Conservation (phyloP, 2,888 invertebrate genomes). For the Metopia argyrocephala region DNA sequence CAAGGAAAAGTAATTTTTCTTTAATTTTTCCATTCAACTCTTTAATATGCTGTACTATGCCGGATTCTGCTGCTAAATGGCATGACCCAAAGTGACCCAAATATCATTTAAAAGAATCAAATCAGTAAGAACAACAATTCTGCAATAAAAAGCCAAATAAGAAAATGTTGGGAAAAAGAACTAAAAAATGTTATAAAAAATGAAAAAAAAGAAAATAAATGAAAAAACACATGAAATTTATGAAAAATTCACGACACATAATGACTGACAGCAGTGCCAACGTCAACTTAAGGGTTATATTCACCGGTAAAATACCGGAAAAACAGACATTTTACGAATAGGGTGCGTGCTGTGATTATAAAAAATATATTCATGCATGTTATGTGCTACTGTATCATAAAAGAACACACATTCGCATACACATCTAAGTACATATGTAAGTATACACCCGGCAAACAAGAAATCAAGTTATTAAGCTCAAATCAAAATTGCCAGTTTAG, state of each 20-base stretch:
- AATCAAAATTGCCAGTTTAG: no score
- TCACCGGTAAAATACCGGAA: conserved; percentile 66
- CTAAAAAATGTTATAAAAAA: conserved; percentile 10
- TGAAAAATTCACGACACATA: conserved; percentile 77
- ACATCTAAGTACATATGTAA: not conserved
- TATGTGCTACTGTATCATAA: not conserved
- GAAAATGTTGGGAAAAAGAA: conserved; percentile 9
- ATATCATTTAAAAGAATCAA: conserved; percentile 48
- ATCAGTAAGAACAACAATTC: conserved; percentile 3
- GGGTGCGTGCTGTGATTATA: conserved; percentile 68
- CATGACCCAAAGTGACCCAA: conserved; percentile 56
- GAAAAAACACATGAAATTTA: conserved; percentile 54
- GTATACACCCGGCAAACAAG: no score
- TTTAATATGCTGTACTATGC: conserved; percentile 14
- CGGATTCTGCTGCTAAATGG: conserved; percentile 27
- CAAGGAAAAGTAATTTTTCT: conserved; percentile 6
- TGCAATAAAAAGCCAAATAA: not conserved
- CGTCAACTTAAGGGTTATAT: conserved; percentile 69
- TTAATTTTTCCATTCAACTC: conserved; percentile 26
- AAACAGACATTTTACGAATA: conserved; percentile 70
- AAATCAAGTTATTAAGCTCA: no score
- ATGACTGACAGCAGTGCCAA: conserved; percentile 72
- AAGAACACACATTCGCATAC: not conserved
- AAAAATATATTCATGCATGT: conserved; percentile 65
- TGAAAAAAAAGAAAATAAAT: conserved; percentile 2